phyloP scores from a whole-genome alignment of 2,797 vertebrate species.

The Ibycter americanus region DNA sequence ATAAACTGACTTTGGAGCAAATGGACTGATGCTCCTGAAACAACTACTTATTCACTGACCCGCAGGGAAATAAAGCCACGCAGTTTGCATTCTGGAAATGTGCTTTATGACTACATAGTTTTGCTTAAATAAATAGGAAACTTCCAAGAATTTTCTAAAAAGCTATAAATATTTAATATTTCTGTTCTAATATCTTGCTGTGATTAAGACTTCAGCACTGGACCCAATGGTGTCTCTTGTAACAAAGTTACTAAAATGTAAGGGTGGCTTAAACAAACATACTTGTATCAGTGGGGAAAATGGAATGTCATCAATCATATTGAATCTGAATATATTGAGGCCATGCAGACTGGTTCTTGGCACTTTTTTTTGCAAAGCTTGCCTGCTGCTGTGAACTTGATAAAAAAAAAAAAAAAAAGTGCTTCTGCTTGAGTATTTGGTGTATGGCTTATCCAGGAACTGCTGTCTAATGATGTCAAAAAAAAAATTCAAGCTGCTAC shows the following conservation, averaged over 20 bases:
- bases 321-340: neutral
- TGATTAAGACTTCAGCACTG: neutral
- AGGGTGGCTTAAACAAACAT: neutral
- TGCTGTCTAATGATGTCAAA: neutral
- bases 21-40: neutral
- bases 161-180: neutral
- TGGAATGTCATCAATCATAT: neutral
- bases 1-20: neutral
- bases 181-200: neutral
- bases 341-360: neutral
- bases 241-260: neutral
- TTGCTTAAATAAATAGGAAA: neutral
- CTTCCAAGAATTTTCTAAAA: neutral
- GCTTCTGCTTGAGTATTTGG: neutral
- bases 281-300: neutral
- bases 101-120: neutral
- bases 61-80: neutral
- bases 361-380: neutral
- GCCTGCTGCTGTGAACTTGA: neutral
- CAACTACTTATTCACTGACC: neutral
- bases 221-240: neutral
- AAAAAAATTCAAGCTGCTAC: neutral
- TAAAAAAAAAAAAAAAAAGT: neutral
- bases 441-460: neutral
- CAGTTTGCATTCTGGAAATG: neutral